Evolutionary conservation across 2,888 invertebrate species (phyloP).

Genomic region (Noctua pronuba): DNA sequence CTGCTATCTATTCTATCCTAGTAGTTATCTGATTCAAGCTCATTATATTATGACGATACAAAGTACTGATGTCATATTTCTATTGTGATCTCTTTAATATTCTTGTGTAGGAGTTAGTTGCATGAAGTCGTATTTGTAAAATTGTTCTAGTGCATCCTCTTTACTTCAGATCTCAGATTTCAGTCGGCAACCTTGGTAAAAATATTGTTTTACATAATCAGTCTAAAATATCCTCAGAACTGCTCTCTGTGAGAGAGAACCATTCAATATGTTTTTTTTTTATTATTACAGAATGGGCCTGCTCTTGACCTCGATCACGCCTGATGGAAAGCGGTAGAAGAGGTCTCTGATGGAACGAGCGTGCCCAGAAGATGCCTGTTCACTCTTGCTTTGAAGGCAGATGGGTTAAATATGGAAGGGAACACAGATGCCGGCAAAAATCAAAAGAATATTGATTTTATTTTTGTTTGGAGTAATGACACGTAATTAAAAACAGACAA

Average conservation of each 20-base stretch:
- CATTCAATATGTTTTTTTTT: not conserved
- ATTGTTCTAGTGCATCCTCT: conserved; percentile 38
- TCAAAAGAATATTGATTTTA: not conserved
- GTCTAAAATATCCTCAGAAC: not conserved
- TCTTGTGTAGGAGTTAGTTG: conserved; percentile 28
- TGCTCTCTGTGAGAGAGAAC: not conserved
- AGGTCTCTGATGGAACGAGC: no score
- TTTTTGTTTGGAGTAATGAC: not conserved
- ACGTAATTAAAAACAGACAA: not conserved
- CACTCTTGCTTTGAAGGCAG: no score
- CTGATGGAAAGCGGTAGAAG: no score
- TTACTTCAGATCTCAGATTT: conserved; percentile 39
- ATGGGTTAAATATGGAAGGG: no score
- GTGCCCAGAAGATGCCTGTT: no score
- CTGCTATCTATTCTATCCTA: not conserved
- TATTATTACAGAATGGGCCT: no score
- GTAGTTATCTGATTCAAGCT: not conserved
- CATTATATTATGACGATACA: not conserved
- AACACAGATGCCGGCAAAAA: no score
- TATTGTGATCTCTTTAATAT: conserved; percentile 18
- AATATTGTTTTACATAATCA: not conserved
- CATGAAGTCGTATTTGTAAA: conserved; percentile 12
- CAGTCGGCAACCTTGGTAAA: conserved; percentile 1
- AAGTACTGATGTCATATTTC: conserved; percentile 49
- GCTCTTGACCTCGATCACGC: no score